Conservation (phyloP, 1,140 invertebrate species). For the Pachypsylla venusta region DNA sequence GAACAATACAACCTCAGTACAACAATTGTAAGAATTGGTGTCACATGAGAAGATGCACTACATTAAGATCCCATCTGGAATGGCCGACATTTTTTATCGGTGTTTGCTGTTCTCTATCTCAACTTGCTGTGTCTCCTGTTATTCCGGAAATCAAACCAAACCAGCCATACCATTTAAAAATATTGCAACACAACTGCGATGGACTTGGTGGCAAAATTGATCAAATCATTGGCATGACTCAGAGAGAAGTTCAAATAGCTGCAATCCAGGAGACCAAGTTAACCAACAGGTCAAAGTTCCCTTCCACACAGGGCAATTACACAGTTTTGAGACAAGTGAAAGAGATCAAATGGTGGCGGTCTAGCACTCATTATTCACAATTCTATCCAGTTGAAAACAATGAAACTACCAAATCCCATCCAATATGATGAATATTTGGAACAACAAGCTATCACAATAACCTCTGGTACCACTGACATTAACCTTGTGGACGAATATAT, state of each 20-base stretch:
- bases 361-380: conserved; percentile 13
- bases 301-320: neutral
- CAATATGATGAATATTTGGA: conserved; percentile 10
- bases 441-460: conserved; percentile 4
- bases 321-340: too few species aligned
- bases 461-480: conserved; percentile 1
- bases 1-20: neutral
- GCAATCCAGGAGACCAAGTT: neutral
- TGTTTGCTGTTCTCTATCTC: neutral
- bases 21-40: neutral
- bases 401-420: neutral
- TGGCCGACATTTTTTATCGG: neutral
- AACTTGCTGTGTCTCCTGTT: neutral
- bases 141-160: neutral
- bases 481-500: conserved; percentile 8
- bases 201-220: neutral
- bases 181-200: neutral
- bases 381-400: neutral
- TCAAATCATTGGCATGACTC: neutral
- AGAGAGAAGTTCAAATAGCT: neutral
- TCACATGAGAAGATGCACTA: neutral
- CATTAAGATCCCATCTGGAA: neutral
- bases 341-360: conserved; percentile 11
- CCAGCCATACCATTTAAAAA: neutral
- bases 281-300: neutral